Conservation (phyloP, 2,888 invertebrate species). For the Salpingus planirostris region DNA sequence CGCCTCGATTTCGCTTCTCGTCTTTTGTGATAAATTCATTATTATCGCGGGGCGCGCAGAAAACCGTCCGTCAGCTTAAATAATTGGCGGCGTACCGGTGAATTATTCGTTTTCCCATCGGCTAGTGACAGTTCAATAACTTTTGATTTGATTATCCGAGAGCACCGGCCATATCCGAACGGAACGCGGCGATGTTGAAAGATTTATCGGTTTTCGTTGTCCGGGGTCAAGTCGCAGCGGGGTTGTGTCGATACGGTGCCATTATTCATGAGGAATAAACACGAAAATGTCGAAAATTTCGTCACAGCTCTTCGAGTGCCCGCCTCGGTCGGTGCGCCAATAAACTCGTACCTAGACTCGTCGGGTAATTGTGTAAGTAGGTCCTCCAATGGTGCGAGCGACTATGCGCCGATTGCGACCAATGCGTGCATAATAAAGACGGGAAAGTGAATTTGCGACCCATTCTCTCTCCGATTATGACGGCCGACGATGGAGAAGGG, state of each 20-base stretch:
- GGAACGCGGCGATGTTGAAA: constrained; percentile 19
- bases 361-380: constrained; percentile 12
- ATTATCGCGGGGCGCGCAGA: constrained; percentile 5
- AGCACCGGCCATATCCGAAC: constrained; percentile 17
- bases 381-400: constrained; percentile 13
- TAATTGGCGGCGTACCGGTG: constrained; percentile 12
- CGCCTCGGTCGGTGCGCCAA: too few relatives aligned
- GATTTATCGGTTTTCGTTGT: constrained; percentile 20
- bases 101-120: constrained; percentile 12
- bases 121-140: constrained; percentile 22
- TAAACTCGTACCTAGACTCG: too few relatives aligned
- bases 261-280: too few relatives aligned
- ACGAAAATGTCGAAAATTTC: too few relatives aligned
- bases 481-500: constrained; percentile 8
- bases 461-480: too few relatives aligned
- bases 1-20: constrained; percentile 5
- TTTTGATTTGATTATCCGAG: constrained; percentile 20
- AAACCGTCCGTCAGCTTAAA: constrained; percentile 12
- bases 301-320: too few relatives aligned
- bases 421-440: constrained; percentile 9
- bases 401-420: constrained; percentile 4
- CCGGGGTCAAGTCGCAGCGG: too few relatives aligned
- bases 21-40: too few relatives aligned
- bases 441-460: constrained; percentile 10
- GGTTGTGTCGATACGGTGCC: constrained; percentile 11